Evolutionary conservation across 2,113 vertebrate genomes (phyloP).

Genomic region (Chrysemys picta): DNA sequence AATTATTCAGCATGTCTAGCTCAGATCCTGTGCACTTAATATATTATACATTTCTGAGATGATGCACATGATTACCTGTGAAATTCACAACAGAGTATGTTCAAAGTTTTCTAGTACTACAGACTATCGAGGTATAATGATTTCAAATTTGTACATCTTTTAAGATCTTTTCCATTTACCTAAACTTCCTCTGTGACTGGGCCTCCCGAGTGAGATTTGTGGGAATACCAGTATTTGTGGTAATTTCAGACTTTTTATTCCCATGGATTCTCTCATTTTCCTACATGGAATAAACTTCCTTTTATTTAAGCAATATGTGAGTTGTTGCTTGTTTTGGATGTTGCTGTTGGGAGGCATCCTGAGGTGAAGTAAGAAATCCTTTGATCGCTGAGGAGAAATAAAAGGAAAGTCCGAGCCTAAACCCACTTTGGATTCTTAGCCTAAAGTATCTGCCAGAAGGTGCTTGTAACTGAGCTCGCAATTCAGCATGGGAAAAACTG

Average conservation of each 20-base stretch:
- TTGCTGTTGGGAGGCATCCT: not conserved
- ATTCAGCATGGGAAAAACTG: not conserved
- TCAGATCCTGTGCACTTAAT: not conserved
- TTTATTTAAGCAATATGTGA: not conserved
- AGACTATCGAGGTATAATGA: not conserved
- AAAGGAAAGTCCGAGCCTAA: not conserved
- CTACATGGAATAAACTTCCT: not conserved
- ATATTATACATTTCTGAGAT: not conserved
- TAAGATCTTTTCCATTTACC: not conserved
- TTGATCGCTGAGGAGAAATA: not conserved
- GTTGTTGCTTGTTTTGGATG: not conserved
- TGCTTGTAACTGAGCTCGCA: not conserved
- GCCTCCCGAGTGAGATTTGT: not conserved
- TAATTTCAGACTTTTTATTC: not conserved
- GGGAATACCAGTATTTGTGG: not conserved
- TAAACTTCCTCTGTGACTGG: not conserved
- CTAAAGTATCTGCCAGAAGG: not conserved
- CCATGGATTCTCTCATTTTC: not conserved
- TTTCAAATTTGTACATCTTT: not conserved
- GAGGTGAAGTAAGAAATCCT: not conserved
- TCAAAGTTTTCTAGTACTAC: not conserved
- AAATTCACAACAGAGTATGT: not conserved
- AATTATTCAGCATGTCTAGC: not conserved
- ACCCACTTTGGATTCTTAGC: not conserved
- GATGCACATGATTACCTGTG: not conserved